Base-by-base conservation (phyloP, 1,140 invertebrate genomes). In the Trissolcus basalis region DNA sequence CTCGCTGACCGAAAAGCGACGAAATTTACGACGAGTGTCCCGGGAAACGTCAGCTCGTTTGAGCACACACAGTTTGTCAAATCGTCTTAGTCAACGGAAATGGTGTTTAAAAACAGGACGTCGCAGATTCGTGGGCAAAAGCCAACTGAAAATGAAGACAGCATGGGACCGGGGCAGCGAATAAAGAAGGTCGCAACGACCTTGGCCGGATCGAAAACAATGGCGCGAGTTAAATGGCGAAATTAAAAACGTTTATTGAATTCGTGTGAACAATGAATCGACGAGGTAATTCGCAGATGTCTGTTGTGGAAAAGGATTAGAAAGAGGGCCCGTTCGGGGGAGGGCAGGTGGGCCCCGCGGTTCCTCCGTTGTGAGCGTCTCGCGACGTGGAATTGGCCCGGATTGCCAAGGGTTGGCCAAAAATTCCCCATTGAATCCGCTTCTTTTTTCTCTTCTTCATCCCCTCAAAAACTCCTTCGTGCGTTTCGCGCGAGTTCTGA, bases 401-500 rank as follows among this genome's bases (percentile, higher is more conserved):
- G 41, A 14, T 49, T 48, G 35, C 63, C 50, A 70, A 77, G 54
- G 63, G 74, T 75, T 74, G 58, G 74, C 78, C 76, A 69, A 82
- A 81, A 81, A 80, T 77, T 50, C 15, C 64, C 78, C 79, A 81
- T 81, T 81, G 41, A 53, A 60, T 54, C 19, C 12, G 43, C 35
- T 67, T 49, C 51, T 50, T 75, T 53, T 64, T 61, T 76, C 48
- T 67, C 51, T 35, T 47, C 50, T 49, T 41, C 36, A 47, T 53
- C 58, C 50, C 47, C 15, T 33, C 39, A 41, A 54, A 65, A 60
- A 32, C 13, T 55, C 48, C 47, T 81, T 69, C 58, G 59, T 71
- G 51, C 58, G 51, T 68, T 60, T 78, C 61, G 61, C 75, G 70
- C 77, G 77, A 75, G 80, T 81, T 80, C 79, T 85, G 84, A 85